Conservation (phyloP, 2,888 invertebrate species). For the Protophormia terraenovae region DNA sequence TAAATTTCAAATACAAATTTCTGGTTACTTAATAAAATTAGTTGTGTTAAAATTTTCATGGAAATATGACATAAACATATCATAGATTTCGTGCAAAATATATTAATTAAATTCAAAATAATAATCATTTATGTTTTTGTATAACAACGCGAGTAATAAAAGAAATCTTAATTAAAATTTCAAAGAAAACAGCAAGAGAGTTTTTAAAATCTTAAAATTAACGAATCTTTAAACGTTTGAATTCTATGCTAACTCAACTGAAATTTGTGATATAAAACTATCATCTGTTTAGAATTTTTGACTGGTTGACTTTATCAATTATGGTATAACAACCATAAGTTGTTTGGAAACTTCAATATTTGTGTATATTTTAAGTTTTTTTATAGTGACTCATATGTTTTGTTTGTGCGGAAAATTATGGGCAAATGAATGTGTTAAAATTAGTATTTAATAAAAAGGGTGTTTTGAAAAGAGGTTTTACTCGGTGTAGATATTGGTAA, state of each 20-base stretch:
- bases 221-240: too few species aligned
- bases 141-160: too few species aligned
- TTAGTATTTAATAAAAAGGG: neutral
- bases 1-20: constrained; percentile 10
- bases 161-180: too few species aligned
- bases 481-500: too few species aligned
- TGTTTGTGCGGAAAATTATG: neutral
- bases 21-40: constrained; percentile 18
- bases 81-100: neutral
- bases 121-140: too few species aligned
- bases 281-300: neutral
- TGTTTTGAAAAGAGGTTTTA: neutral
- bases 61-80: constrained; percentile 48
- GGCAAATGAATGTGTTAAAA: neutral
- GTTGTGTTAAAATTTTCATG: constrained; percentile 46
- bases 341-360: neutral
- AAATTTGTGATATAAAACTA: too few species aligned
- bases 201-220: too few species aligned
- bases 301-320: neutral
- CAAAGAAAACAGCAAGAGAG: too few species aligned
- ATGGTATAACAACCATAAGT: neutral
- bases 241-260: too few species aligned
- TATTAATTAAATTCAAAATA: too few species aligned
- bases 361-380: neutral
- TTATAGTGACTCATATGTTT: constrained; percentile 32